Base-by-base conservation (phyloP, 2,888 invertebrate genomes). In the Diarsia mendica region DNA sequence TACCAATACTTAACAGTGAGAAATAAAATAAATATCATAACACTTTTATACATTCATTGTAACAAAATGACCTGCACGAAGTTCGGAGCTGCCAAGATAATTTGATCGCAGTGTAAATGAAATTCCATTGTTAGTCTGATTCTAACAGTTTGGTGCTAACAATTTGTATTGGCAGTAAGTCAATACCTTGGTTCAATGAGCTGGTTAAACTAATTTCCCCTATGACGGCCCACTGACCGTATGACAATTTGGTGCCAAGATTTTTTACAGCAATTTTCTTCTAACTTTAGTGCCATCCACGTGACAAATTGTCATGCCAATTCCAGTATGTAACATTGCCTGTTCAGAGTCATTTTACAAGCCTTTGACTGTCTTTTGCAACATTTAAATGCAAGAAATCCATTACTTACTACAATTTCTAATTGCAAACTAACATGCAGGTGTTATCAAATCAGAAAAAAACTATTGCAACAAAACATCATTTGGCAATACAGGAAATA, bases 331-430 rank as follows among this genome's bases (percentile, higher is more conserved):
- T 53, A 76, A 67, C 23, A 39, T 68, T 67, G 51, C 77, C 55
- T 48, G 23, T 28, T 13, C 4, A 67, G 6, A 63, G 20, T 13
- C 66, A 69, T 8, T 67, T 68, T 28, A 11, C 6, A 44, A 49
- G 48, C 18, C n/a, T 60, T 6, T 63, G 33, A 61, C 23, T 72
- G 55, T 60, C 15, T 63, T 18, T 61, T 80, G 11, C 51, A 28
- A 13, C 10, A 18, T 39, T 23, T 2, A 48, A 67, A 55, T 0
- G 23, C 49, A 70, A 67, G 49, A 67, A 51, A 6, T 49, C 67
- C 33, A 82, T 82, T 82, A 72, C 51, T 82, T 82, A 72, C 51
- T 58, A 69, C 69, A 78, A 49, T 74, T 78, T 83, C 33, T 81
- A 55, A 81, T 70, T 64, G 74, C 67, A 11, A 13, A 13, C 2